phyloP scores from a whole-genome alignment of 2,797 vertebrate species.

The Ctenochaetus hawaiiensis region DNA sequence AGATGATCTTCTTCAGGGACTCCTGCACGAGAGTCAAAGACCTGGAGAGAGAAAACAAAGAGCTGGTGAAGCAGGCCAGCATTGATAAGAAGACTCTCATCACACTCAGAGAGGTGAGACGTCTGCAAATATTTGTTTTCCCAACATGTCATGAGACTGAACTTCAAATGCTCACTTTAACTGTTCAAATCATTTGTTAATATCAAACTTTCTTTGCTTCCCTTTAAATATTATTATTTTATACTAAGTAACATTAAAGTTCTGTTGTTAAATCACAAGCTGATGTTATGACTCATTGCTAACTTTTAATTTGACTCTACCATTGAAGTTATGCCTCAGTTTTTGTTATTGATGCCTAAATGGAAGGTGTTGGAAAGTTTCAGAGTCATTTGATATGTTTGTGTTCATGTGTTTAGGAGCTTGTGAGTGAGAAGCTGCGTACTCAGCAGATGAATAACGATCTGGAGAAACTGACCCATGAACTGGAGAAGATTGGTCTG shows the following conservation, averaged over 20 bases:
- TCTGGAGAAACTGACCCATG: conserved; percentile 96
- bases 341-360: conserved; percentile 6
- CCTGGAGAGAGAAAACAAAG: conserved; percentile 95
- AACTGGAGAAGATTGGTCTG: conserved; percentile 97
- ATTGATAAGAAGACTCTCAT: conserved; percentile 97
- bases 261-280: background rate
- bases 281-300: background rate
- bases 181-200: background rate
- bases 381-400: background rate
- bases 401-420: conserved; percentile 86
- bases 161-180: background rate
- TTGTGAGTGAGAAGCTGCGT: conserved; percentile 96
- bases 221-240: background rate
- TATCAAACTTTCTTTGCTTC: background rate
- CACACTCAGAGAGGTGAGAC: conserved; percentile 92
- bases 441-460: conserved; percentile 98
- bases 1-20: conserved; percentile 93
- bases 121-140: background rate
- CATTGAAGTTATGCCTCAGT: background rate
- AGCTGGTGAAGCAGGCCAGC: conserved; percentile 92
- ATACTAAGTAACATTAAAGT: background rate
- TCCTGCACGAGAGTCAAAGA: conserved; percentile 92
- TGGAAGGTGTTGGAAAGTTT: background rate
- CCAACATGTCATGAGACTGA: background rate
- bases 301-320: background rate